Evolutionary conservation across 1,140 invertebrate genomes (phyloP).

Genomic region (Lordiphosa collinella): DNA sequence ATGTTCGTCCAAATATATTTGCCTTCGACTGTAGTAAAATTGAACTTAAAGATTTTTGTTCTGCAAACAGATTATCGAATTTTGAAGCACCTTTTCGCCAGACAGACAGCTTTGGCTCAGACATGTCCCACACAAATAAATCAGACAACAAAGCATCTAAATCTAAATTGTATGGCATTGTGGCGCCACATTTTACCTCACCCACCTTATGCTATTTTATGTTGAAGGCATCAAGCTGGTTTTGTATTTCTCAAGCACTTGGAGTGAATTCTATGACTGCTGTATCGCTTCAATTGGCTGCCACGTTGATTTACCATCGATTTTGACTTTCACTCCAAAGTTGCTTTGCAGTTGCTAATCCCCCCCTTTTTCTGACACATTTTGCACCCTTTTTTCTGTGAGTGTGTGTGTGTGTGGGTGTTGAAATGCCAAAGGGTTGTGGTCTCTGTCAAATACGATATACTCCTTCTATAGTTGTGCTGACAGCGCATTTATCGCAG

Average conservation of each 20-base stretch:
- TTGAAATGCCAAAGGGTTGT: slow-evolving; percentile 3
- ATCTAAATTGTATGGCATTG: slow-evolving; percentile 43
- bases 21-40: too few species aligned
- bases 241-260: slow-evolving; percentile 3
- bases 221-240: neutral
- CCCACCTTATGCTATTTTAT: slow-evolving; percentile 19
- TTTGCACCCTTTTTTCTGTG: neutral
- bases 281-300: slow-evolving; percentile 36
- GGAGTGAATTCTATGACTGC: neutral
- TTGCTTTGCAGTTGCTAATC: slow-evolving; percentile 1
- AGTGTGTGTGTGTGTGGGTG: too few species aligned
- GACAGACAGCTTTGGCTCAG: slow-evolving; percentile 1
- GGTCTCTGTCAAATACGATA: neutral
- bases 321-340: slow-evolving; percentile 23
- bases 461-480: neutral
- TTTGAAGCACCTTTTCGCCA: slow-evolving; percentile 13
- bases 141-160: slow-evolving; percentile 31
- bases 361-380: slow-evolving; percentile 13
- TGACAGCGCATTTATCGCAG: slow-evolving; percentile 1
- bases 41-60: slow-evolving; percentile 1
- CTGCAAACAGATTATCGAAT: slow-evolving; percentile 15
- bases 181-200: slow-evolving; percentile 16
- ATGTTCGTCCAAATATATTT: too few species aligned
- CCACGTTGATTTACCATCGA: slow-evolving; percentile 38
- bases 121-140: slow-evolving; percentile 44